Evolutionary conservation across 2,113 vertebrate genomes (phyloP).

Genomic region (Prunella fulvescens): DNA sequence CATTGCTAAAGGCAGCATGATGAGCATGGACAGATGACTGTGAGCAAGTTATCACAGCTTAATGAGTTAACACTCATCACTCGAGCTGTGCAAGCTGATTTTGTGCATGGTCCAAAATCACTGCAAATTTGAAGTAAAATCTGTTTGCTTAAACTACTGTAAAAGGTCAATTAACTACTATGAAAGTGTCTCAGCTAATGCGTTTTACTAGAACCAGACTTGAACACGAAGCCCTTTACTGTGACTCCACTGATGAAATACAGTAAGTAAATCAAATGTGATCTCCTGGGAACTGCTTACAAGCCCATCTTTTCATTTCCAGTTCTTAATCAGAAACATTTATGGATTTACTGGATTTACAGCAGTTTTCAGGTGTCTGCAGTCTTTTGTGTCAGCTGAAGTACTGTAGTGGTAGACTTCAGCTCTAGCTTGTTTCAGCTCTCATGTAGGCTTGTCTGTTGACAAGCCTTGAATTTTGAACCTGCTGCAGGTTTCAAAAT

Average conservation of each 20-base stretch:
- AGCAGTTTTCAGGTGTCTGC: not conserved
- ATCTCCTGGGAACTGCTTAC: not conserved
- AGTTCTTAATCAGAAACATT: not conserved
- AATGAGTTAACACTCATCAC: conserved; percentile 6
- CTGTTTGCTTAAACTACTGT: conserved; percentile 38
- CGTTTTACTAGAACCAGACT: not conserved
- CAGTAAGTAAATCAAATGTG: not conserved
- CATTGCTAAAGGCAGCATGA: not conserved
- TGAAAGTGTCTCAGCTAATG: not conserved
- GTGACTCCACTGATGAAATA: not conserved
- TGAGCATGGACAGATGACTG: not conserved
- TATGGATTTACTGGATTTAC: not conserved
- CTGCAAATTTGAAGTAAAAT: conserved; percentile 27
- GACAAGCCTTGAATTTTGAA: not conserved
- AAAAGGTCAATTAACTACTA: conserved; percentile 43
- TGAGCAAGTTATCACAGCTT: conserved; percentile 1
- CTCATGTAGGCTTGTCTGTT: not conserved
- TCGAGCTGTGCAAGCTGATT: conserved; percentile 7
- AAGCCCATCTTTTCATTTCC: not conserved
- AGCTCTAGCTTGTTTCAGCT: not conserved
- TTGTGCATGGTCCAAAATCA: conserved; percentile 3
- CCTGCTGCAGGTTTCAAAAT: not conserved
- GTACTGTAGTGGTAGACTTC: not conserved
- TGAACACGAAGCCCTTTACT: not conserved
- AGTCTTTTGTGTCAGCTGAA: not conserved